Evolutionary conservation across 2,113 vertebrate species (phyloP).

Genomic region (Cyprinodon tularosa): DNA sequence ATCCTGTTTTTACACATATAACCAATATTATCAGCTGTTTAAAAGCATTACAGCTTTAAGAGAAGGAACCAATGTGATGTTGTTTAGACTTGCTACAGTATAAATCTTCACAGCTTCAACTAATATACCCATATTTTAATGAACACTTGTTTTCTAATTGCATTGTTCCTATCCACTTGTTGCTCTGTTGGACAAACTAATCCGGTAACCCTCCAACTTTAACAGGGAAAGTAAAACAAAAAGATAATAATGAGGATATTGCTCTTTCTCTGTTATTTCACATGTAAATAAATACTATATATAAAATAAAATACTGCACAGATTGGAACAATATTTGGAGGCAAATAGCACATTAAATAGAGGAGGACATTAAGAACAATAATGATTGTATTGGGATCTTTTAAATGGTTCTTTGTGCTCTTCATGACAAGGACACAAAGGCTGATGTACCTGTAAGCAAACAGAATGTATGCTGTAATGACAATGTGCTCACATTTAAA

Average conservation of each 20-base stretch:
- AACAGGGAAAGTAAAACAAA: not conserved
- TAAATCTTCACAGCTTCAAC: not conserved
- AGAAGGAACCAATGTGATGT: not conserved
- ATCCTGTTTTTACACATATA: not conserved
- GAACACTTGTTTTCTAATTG: not conserved
- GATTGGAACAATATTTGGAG: not conserved
- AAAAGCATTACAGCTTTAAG: not conserved
- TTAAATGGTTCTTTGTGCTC: not conserved
- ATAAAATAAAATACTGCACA: not conserved
- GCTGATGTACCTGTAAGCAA: not conserved
- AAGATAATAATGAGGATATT: not conserved
- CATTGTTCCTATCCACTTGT: not conserved
- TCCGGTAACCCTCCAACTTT: not conserved
- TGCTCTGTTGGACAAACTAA: not conserved
- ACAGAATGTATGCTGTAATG: not conserved
- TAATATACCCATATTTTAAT: not conserved
- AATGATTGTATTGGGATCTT: not conserved
- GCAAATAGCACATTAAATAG: not conserved
- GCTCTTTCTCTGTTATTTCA: not conserved
- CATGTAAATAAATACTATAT: not conserved
- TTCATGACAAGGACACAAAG: not conserved
- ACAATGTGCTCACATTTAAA: conserved; percentile 27
- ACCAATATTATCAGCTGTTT: not conserved
- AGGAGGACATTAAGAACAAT: not conserved
- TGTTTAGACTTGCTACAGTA: not conserved